Evolutionary conservation across 2,888 invertebrate genomes (phyloP).

Genomic region (Drosophila melanosoma): DNA sequence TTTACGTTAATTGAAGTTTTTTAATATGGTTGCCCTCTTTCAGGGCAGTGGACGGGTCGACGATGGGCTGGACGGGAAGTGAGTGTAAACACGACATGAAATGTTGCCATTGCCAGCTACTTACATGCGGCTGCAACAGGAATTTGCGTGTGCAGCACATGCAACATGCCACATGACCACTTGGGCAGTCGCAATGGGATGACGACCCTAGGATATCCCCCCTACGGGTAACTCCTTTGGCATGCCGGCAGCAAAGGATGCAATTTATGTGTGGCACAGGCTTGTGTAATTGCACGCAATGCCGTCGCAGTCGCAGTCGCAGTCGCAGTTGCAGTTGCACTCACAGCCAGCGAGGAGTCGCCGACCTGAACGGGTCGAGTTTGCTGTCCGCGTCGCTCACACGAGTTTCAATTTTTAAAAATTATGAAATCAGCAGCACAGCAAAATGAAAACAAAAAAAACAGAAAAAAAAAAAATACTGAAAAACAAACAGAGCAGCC

Average conservation of each 20-base stretch:
- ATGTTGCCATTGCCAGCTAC: constrained; percentile 65
- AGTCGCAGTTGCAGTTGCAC: constrained; percentile 35
- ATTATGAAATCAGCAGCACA: constrained; percentile 61
- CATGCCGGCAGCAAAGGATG: constrained; percentile 68
- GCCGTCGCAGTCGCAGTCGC: too few species aligned
- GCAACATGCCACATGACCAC: constrained; percentile 47
- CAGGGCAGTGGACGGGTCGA: constrained; percentile 15
- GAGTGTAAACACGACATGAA: constrained; percentile 82
- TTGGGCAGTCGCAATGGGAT: constrained; percentile 13
- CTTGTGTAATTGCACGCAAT: constrained; percentile 81
- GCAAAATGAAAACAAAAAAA: constrained; percentile 19
- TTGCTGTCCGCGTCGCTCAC: constrained; percentile 39
- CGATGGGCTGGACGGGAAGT: constrained; percentile 61
- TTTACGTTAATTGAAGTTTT: constrained; percentile 70
- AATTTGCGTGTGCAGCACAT: constrained; percentile 62
- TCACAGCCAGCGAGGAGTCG: constrained; percentile 67
- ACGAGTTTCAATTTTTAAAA: constrained; percentile 76
- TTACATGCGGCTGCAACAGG: constrained; percentile 64
- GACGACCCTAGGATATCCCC: constrained; percentile 29
- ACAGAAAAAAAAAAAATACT: constrained; percentile 5
- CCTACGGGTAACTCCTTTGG: constrained; percentile 67
- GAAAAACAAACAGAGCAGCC: constrained; percentile 58
- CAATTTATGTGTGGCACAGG: constrained; percentile 78
- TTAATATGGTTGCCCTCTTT: constrained; percentile 69
- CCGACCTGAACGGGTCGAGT: constrained; percentile 53